phyloP scores from a whole-genome alignment of 2,113 vertebrate species.

The Bos indicus region DNA sequence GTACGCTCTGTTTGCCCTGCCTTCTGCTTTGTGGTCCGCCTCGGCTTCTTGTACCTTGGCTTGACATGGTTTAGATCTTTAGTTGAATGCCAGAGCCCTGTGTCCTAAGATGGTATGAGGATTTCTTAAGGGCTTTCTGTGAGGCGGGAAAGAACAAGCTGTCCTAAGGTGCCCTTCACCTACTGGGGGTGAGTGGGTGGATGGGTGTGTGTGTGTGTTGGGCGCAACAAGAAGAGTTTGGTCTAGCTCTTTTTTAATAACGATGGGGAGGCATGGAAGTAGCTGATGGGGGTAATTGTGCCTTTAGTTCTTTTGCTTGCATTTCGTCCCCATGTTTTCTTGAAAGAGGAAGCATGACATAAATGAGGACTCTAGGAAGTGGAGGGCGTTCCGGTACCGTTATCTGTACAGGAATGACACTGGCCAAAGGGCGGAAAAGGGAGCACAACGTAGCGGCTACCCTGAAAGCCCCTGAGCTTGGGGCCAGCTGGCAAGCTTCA shows the following conservation, averaged over 20 bases:
- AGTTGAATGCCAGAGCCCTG: neutral
- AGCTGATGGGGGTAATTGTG: neutral
- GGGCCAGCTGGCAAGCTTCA: neutral
- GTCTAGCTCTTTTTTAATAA: neutral
- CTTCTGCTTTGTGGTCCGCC: neutral
- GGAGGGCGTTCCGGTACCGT: conserved; percentile 58
- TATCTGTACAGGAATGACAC: conserved; percentile 56
- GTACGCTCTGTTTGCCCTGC: neutral
- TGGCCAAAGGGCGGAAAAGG: neutral
- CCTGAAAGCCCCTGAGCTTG: neutral
- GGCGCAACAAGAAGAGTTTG: neutral
- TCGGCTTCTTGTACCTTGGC: neutral
- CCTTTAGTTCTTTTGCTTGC: neutral
- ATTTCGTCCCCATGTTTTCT: neutral
- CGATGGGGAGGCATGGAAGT: neutral
- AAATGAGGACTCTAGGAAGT: conserved; percentile 55
- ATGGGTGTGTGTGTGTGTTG: neutral
- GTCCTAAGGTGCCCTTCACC: neutral
- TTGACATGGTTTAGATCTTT: neutral
- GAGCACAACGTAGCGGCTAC: neutral
- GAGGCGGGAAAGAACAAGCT: conserved; percentile 25
- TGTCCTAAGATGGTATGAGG: neutral
- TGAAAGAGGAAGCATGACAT: conserved; percentile 70
- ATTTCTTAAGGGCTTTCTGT: conserved; percentile 1
- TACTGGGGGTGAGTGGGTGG: neutral